These are phyloP conservation scores for Pachyrhynchus sulphureomaculatus DNA, from an alignment of 1,140 invertebrate genomes.

Conservation along the genomic window DNA sequence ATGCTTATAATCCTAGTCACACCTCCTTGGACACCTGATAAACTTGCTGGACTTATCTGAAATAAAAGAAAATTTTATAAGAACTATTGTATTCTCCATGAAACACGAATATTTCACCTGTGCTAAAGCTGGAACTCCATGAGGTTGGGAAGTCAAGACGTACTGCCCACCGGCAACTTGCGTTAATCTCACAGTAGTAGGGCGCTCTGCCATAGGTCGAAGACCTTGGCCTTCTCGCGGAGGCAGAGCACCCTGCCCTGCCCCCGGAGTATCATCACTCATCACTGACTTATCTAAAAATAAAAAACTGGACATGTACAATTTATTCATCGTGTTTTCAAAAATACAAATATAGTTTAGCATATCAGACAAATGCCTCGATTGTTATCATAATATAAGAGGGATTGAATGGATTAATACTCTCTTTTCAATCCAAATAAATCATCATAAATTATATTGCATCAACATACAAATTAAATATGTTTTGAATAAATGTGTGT, in stretches of 20 bases:
- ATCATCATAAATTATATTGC: too few relatives aligned
- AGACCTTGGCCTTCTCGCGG: conserved; percentile 45
- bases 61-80: conserved; percentile 8
- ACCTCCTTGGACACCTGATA: conserved; percentile 35
- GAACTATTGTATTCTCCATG: neutral
- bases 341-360: neutral
- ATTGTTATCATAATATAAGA: conserved; percentile 13
- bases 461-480: too few relatives aligned
- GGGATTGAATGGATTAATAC: conserved; percentile 7
- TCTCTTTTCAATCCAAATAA: neutral
- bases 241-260: conserved; percentile 50
- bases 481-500: too few relatives aligned
- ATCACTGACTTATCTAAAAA: conserved; percentile 43
- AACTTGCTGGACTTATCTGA: conserved; percentile 38
- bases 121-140: conserved; percentile 43
- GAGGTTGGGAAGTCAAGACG: conserved; percentile 42
- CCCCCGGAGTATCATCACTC: conserved; percentile 52
- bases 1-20: conserved; percentile 49
- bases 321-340: neutral
- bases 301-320: neutral
- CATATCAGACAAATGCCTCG: conserved; percentile 21
- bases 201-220: conserved; percentile 42
- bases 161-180: conserved; percentile 49
- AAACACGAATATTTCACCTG: conserved; percentile 34
- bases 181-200: conserved; percentile 44